phyloP scores from a whole-genome alignment of 2,888 invertebrate genomes.

The Ethmia dodecea region DNA sequence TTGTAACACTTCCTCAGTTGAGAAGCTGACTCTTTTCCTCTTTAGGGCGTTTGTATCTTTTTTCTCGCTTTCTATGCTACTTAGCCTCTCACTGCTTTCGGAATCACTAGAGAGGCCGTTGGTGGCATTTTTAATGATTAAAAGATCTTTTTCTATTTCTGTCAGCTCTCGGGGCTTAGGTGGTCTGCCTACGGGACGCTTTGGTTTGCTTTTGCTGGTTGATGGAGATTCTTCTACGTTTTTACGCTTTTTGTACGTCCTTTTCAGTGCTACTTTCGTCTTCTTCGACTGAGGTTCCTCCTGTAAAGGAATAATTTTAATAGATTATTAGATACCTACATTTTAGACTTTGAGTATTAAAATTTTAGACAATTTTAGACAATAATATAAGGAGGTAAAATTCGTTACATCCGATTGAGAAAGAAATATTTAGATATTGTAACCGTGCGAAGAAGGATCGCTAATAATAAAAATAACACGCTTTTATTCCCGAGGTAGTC shows the following conservation, averaged over 20 bases:
- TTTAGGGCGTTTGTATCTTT: slow-evolving; percentile 35
- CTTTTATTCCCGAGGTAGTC: too few relatives aligned
- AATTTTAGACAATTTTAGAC: too few relatives aligned
- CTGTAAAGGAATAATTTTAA: too few relatives aligned
- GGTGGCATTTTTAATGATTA: slow-evolving; percentile 61
- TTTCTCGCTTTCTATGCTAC: slow-evolving; percentile 30
- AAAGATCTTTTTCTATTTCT: slow-evolving; percentile 62
- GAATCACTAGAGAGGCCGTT: slow-evolving; percentile 48
- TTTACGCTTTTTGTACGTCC: slow-evolving; percentile 56
- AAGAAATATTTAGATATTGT: too few relatives aligned
- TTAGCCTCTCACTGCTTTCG: slow-evolving; percentile 36
- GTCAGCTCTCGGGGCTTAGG: slow-evolving; percentile 47
- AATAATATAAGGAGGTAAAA: too few relatives aligned
- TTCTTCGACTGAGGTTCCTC: slow-evolving; percentile 57
- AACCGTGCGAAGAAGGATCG: too few relatives aligned
- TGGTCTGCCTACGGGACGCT: slow-evolving; percentile 40
- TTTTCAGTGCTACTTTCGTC: slow-evolving; percentile 36
- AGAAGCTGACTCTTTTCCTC: slow-evolving; percentile 41
- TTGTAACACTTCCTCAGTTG: slow-evolving; percentile 32
- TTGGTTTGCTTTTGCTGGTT: slow-evolving; percentile 35
- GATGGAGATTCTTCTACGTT: slow-evolving; percentile 45
- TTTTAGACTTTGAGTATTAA: too few relatives aligned
- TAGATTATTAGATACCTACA: too few relatives aligned
- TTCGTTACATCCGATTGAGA: too few relatives aligned
- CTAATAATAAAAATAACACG: too few relatives aligned